phyloP scores from a whole-genome alignment of 2,888 invertebrate species.

The Drosophila stalkeri region DNA sequence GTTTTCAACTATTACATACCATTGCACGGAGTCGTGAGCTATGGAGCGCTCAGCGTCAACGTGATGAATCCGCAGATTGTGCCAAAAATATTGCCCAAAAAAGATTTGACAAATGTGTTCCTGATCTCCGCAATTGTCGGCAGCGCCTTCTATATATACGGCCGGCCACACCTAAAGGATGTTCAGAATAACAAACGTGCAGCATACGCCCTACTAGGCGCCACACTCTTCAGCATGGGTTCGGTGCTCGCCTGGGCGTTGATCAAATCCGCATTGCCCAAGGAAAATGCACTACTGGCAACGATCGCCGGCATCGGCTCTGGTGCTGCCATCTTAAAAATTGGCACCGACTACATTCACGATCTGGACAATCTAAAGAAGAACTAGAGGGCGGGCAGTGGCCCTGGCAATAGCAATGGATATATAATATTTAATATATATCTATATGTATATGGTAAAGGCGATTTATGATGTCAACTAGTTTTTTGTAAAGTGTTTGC shows the following conservation, averaged over 20 bases:
- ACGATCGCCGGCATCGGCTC: conserved; percentile 82
- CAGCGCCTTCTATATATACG: conserved; percentile 93
- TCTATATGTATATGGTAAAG: conserved; percentile 2
- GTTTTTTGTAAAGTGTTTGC: conserved; percentile 30
- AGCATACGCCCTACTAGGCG: conserved; percentile 89
- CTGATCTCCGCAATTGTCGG: conserved; percentile 93
- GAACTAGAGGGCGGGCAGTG: conserved; percentile 27
- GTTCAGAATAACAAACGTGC: conserved; percentile 88
- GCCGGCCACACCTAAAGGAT: conserved; percentile 90
- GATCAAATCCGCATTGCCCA: conserved; percentile 89
- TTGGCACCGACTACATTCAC: conserved; percentile 83
- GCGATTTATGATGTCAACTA: conserved; percentile 34
- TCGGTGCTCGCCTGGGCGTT: conserved; percentile 96
- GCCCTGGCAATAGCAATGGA: background rate
- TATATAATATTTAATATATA: conserved; percentile 2
- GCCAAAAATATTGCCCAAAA: conserved; percentile 87
- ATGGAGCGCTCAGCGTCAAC: conserved; percentile 92
- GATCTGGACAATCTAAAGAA: conserved; percentile 81
- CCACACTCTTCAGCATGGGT: conserved; percentile 94
- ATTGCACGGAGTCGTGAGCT: conserved; percentile 90
- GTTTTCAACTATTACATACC: conserved; percentile 91
- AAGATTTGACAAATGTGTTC: conserved; percentile 93
- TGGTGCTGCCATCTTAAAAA: conserved; percentile 83
- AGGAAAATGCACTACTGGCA: conserved; percentile 77
- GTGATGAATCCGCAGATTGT: conserved; percentile 93